phyloP scores from a whole-genome alignment of 2,113 vertebrate species.

The Pardalotus punctatus region DNA sequence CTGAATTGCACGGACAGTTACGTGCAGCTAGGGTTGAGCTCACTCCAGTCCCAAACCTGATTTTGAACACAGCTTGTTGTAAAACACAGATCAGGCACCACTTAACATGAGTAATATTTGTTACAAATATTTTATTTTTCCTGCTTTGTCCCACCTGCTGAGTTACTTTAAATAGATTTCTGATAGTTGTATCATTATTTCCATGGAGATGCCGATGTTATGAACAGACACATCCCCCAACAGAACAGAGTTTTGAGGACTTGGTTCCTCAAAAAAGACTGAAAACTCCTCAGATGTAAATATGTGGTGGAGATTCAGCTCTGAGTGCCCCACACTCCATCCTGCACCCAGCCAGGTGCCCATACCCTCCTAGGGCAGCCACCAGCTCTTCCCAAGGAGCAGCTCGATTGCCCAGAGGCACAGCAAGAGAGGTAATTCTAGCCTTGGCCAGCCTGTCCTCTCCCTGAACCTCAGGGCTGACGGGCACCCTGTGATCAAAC shows the following conservation, averaged over 20 bases:
- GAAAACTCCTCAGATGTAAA: neutral
- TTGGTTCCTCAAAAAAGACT: too few relatives aligned
- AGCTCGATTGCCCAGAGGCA: neutral
- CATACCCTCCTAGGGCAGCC: neutral
- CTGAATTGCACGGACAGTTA: fast-evolving
- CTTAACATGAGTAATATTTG: fast-evolving
- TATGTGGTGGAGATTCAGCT: fast-evolving
- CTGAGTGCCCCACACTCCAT: neutral
- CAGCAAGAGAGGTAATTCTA: neutral
- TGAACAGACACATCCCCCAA: neutral
- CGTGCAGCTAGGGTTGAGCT: neutral
- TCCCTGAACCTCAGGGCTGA: neutral
- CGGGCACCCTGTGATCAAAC: neutral
- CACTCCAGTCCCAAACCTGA: neutral
- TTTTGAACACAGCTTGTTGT: fast-evolving
- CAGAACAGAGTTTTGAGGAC: too few relatives aligned
- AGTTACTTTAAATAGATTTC: neutral
- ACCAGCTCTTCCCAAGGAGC: neutral
- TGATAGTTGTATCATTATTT: neutral
- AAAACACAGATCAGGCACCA: neutral
- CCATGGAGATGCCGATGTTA: fast-evolving
- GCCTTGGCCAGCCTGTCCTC: neutral
- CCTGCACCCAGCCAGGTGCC: neutral
- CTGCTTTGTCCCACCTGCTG: neutral
- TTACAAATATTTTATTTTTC: neutral